Conservation (phyloP, 2,113 vertebrate species). For the Brevimyrus niger region DNA sequence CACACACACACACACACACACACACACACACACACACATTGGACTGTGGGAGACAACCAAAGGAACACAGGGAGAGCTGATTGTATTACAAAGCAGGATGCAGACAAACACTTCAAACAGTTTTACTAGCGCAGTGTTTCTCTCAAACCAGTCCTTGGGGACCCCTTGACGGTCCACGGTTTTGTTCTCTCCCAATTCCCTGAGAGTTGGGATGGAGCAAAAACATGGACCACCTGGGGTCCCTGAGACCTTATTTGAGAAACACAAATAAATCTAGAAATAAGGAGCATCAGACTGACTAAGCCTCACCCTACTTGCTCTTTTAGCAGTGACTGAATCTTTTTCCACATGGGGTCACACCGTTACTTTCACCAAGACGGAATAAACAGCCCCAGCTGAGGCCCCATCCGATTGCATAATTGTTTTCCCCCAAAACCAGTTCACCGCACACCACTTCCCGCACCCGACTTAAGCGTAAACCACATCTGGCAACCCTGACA, state of each 20-base stretch:
- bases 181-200: neutral
- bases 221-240: too few species aligned
- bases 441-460: neutral
- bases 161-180: too few species aligned
- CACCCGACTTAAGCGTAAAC: neutral
- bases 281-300: neutral
- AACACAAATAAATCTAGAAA: neutral
- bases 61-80: neutral
- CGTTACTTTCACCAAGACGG: neutral
- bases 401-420: neutral
- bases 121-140: neutral
- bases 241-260: too few species aligned
- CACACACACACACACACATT: neutral
- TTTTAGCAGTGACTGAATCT: neutral
- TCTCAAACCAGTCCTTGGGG: too few species aligned
- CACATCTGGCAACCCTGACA: neutral
- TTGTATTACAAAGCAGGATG: neutral
- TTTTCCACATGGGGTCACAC: neutral
- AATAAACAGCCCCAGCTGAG: neutral
- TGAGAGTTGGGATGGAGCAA: too few species aligned
- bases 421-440: neutral
- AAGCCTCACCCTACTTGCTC: neutral
- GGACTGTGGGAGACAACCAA: neutral
- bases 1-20: neutral
- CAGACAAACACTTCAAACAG: neutral